Conservation (phyloP, 2,797 vertebrate genomes). For the Ceryle rudis region DNA sequence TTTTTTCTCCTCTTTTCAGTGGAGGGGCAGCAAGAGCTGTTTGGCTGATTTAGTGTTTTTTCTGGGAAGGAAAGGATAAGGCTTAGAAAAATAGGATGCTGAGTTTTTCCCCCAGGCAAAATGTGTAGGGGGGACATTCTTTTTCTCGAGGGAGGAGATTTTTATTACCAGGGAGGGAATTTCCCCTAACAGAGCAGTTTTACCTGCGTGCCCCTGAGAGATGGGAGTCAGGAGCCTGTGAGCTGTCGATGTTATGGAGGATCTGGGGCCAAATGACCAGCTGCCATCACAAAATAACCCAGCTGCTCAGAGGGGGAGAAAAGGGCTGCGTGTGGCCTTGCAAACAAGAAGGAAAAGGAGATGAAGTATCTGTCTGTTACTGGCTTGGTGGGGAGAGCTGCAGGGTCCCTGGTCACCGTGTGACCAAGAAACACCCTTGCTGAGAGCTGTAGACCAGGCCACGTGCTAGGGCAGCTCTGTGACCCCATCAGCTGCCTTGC, state of each 20-base stretch:
- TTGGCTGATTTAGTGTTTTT: background rate
- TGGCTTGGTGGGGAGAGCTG: background rate
- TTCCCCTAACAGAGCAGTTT: background rate
- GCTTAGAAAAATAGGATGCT: background rate
- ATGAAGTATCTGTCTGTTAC: background rate
- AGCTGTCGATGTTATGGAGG: rapidly evolving
- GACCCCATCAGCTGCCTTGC: background rate
- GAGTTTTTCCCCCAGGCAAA: background rate
- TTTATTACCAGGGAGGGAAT: background rate
- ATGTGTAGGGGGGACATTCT: background rate
- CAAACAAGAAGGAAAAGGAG: background rate
- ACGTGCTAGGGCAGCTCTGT: background rate
- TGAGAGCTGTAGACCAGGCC: background rate
- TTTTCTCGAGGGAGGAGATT: background rate
- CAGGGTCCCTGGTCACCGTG: background rate
- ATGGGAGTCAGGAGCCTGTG: background rate
- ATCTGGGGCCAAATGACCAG: background rate
- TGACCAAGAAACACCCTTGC: background rate
- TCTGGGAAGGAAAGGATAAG: background rate
- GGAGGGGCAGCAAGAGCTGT: background rate
- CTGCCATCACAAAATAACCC: background rate
- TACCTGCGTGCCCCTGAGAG: background rate
- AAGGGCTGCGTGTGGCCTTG: rapidly evolving
- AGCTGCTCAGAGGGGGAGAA: background rate
- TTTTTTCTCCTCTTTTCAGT: background rate